Evolutionary conservation across 2,888 invertebrate genomes (phyloP), one percentile per base, ranked within the genome.

Genomic region (Alentia gelatinosa): DNA sequence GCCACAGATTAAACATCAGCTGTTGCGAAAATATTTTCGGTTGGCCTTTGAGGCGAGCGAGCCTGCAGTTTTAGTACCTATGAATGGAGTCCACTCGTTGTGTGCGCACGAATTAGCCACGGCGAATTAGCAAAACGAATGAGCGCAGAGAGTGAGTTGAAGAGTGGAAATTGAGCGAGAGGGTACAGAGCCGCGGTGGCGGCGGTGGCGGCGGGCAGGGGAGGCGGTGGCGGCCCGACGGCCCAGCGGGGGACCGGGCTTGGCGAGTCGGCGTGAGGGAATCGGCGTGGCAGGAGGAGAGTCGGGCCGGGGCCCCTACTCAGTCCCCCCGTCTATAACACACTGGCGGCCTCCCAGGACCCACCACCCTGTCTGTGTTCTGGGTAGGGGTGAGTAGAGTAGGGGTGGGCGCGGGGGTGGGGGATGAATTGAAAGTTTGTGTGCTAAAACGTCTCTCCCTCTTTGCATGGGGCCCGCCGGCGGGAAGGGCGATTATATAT

Each of bases 11-110:
- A 86, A n/a, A 35, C 83, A 40, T 83, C 47, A 86, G 47, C 50
- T 86, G 86, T 50, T 86, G 86, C 47, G 50, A 86, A 47, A 42
- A 86, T 50, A 86, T 86, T 86, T 42, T 86, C 86, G 37, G 79
- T 79, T 56, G 56, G 56, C 56, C 19, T 56, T 56, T 56, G 56
- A 56, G 56, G 56, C 56, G 56, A n/a, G 23, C 56, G 19, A 12
- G 56, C n/a, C 56, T 19, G 56, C 56, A n/a, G 56, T 56, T 68
- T 68, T 68, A 68, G 33, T 68, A 68, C 68, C 26, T 5, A 26
- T 68, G n/a, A 68, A 68, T 68, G 68, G 68, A 1, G 30, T 30
- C n/a, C 33, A 68, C 30, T 26, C 30, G n/a, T 23, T 35, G 35
- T 39, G 39, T 79, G 79, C 37, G 37, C 37, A 15, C 37, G 39